Conservation (phyloP, 2,797 vertebrate genomes). For the Carapus acus region DNA sequence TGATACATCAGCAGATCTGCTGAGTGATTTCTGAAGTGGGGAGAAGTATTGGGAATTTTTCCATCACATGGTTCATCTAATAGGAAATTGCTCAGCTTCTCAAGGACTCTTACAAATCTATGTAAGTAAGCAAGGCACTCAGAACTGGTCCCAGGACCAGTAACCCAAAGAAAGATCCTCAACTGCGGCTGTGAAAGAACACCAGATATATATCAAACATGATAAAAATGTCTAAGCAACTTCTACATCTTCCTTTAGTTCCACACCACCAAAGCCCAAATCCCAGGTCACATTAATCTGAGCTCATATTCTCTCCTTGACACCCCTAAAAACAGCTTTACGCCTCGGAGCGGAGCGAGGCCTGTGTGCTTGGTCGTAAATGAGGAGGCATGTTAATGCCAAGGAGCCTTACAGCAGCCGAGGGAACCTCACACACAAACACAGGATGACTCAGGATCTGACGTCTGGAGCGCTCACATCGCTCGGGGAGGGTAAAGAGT, state of each 20-base stretch:
- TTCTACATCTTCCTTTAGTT: neutral
- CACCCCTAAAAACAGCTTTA: neutral
- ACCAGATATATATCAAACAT: neutral
- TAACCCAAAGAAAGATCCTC: neutral
- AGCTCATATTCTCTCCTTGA: neutral
- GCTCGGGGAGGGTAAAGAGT: slow-evolving; percentile 14
- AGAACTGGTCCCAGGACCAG: too few relatives aligned
- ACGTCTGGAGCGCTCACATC: slow-evolving; percentile 18
- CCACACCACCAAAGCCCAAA: neutral
- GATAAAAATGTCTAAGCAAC: neutral
- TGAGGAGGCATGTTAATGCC: slow-evolving; percentile 19
- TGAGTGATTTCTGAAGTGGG: too few relatives aligned
- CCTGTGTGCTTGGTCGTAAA: slow-evolving; percentile 9
- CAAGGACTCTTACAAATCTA: too few relatives aligned
- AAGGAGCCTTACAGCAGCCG: slow-evolving; percentile 15
- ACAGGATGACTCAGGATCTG: slow-evolving; percentile 20
- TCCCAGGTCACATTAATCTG: neutral
- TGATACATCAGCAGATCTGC: too few relatives aligned
- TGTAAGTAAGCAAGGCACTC: too few relatives aligned
- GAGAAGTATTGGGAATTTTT: too few relatives aligned
- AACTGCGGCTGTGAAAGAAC: neutral
- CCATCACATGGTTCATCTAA: neutral
- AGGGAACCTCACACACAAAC: slow-evolving; percentile 20
- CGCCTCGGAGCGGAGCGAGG: slow-evolving; percentile 1
- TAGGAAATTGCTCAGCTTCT: neutral